These are phyloP conservation scores for Himalopsyche tibetana DNA, from an alignment of 2,888 invertebrate species.

Conservation along the genomic window DNA sequence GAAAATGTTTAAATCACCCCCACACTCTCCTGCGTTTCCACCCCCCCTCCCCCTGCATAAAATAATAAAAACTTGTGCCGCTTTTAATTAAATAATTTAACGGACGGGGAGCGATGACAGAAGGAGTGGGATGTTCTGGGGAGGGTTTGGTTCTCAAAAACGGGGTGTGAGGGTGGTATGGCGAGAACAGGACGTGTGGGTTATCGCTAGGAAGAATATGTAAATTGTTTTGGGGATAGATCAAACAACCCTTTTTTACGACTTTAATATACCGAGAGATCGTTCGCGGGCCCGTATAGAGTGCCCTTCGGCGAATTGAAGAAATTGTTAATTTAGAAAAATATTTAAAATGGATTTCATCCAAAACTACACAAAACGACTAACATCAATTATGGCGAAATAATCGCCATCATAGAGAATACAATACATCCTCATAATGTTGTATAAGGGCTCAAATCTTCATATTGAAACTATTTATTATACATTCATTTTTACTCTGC, in stretches of 20 bases:
- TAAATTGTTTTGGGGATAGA: slow-evolving; percentile 80
- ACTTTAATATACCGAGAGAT: slow-evolving; percentile 68
- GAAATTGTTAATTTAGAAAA: background rate
- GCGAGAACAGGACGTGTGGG: slow-evolving; percentile 66
- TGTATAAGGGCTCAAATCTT: too few relatives aligned
- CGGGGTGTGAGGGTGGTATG: slow-evolving; percentile 32
- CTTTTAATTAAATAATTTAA: slow-evolving; percentile 80
- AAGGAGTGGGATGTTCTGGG: slow-evolving; percentile 73
- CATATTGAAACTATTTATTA: too few relatives aligned
- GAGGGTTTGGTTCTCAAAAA: slow-evolving; percentile 69
- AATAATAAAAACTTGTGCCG: slow-evolving; percentile 80
- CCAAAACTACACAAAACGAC: too few relatives aligned
- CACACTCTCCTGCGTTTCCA: slow-evolving; percentile 36
- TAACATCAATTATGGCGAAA: too few relatives aligned
- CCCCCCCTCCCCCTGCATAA: slow-evolving; percentile 66
- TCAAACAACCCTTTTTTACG: slow-evolving; percentile 80
- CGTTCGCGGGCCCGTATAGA: slow-evolving; percentile 5
- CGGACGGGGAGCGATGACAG: slow-evolving; percentile 54
- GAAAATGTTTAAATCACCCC: slow-evolving; percentile 49
- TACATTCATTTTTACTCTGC: too few relatives aligned
- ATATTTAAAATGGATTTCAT: background rate
- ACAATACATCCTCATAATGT: too few relatives aligned
- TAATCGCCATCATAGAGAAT: too few relatives aligned
- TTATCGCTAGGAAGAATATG: slow-evolving; percentile 77
- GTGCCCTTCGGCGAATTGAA: slow-evolving; percentile 45